phyloP scores from a whole-genome alignment of 2,113 vertebrate species.

The Sylvilagus bachmani region DNA sequence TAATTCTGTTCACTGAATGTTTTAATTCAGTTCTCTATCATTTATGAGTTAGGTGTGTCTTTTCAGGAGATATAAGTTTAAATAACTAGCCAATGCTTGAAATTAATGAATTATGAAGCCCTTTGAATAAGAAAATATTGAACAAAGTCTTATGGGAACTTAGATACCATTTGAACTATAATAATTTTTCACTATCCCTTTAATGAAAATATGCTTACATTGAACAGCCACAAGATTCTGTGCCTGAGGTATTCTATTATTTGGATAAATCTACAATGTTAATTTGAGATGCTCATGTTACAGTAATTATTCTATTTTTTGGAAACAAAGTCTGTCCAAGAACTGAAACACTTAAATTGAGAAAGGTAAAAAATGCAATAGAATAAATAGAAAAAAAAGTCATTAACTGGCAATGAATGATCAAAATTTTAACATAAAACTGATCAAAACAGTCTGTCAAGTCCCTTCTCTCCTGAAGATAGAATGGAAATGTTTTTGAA shows the following conservation, averaged over 20 bases:
- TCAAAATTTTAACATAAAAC: neutral
- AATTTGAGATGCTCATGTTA: constrained; percentile 35
- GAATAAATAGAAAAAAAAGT: constrained; percentile 12
- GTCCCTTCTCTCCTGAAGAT: neutral
- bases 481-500: neutral
- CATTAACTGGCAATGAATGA: neutral
- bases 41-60: constrained; percentile 28
- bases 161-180: constrained; percentile 38
- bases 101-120: constrained; percentile 18
- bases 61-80: constrained; percentile 45
- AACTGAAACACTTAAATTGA: neutral
- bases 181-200: constrained; percentile 13
- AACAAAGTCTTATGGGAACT: neutral
- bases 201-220: constrained; percentile 7
- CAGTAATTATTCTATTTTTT: constrained; percentile 57
- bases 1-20: constrained; percentile 38
- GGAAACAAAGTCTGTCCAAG: constrained; percentile 22
- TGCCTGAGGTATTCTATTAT: neutral
- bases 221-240: neutral
- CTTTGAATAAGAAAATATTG: constrained; percentile 47
- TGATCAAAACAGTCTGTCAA: neutral
- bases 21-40: constrained; percentile 61
- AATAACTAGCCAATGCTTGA: constrained; percentile 44
- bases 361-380: neutral
- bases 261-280: neutral